These are phyloP conservation scores for Brachionus plicatilis DNA, from an alignment of 1,140 invertebrate species.

Conservation along the genomic window DNA sequence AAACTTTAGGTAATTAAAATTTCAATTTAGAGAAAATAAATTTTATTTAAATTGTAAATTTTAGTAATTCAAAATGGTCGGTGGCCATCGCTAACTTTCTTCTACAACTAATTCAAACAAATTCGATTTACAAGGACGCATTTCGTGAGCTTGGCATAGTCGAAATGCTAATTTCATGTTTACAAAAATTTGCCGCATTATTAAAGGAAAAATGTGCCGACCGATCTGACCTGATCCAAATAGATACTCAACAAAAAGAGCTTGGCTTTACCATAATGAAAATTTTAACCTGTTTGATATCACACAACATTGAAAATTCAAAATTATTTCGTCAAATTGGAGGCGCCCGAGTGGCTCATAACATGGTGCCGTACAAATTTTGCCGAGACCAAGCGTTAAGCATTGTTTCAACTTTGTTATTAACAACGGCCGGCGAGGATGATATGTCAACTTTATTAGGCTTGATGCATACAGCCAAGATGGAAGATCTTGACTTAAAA, in stretches of 20 bases:
- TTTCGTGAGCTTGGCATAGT: conserved; percentile 93
- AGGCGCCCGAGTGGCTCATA: conserved; percentile 80
- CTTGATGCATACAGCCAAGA: conserved; percentile 78
- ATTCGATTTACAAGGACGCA: conserved; percentile 90
- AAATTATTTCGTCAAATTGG: conserved; percentile 81
- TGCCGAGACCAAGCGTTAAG: conserved; percentile 73
- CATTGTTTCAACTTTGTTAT: conserved; percentile 72
- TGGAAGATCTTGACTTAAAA: conserved; percentile 73
- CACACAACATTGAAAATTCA: conserved; percentile 76
- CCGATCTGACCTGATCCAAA: conserved; percentile 42
- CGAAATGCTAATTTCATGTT: conserved; percentile 89
- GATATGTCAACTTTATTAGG: conserved; percentile 85
- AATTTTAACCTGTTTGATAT: conserved; percentile 71
- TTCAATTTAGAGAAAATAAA: background rate
- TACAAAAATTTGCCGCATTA: conserved; percentile 74
- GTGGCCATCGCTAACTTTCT: conserved; percentile 82
- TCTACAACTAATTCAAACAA: conserved; percentile 75
- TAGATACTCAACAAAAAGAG: conserved; percentile 58
- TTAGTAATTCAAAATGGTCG: conserved; percentile 62
- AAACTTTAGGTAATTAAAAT: conserved; percentile 45
- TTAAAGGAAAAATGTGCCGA: conserved; percentile 65
- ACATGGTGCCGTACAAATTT: conserved; percentile 75
- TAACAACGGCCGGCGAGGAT: conserved; percentile 84
- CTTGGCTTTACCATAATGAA: conserved; percentile 80
- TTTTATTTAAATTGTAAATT: background rate